Conservation (phyloP, 2,888 invertebrate genomes). For the Orgyia antiqua region DNA sequence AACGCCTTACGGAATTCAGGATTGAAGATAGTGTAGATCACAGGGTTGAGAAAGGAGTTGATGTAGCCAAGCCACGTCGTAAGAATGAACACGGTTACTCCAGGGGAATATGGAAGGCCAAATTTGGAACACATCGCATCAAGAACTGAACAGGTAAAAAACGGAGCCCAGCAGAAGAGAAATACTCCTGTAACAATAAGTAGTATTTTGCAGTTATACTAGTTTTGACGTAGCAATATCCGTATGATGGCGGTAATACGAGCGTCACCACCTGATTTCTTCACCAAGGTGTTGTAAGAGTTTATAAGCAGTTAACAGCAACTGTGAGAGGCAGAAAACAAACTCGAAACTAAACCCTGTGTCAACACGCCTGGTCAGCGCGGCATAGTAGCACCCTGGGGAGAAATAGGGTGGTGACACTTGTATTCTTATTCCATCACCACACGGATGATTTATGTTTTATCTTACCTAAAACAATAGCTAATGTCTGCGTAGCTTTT, state of each 20-base stretch:
- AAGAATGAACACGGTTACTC: slow-evolving; percentile 93
- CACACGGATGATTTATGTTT: neutral
- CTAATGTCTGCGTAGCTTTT: slow-evolving; percentile 98
- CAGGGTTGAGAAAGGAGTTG: slow-evolving; percentile 95
- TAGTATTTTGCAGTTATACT: too few species aligned
- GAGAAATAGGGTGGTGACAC: too few species aligned
- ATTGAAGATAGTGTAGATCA: slow-evolving; percentile 97
- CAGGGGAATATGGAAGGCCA: slow-evolving; percentile 86
- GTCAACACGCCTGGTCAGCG: too few species aligned
- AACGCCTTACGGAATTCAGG: slow-evolving; percentile 99
- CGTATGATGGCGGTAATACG: too few species aligned
- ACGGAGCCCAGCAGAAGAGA: slow-evolving; percentile 98
- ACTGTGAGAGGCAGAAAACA: too few species aligned
- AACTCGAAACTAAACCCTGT: too few species aligned
- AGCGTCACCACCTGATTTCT: too few species aligned
- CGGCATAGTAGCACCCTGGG: too few species aligned
- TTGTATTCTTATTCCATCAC: too few species aligned
- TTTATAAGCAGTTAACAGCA: too few species aligned
- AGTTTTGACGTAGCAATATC: too few species aligned
- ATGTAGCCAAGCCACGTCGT: slow-evolving; percentile 99
- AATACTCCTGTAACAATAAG: slow-evolving; percentile 89
- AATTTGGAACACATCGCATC: slow-evolving; percentile 97
- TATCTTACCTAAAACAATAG: slow-evolving; percentile 97
- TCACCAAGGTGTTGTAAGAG: neutral
- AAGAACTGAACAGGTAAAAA: slow-evolving; percentile 98